A percentile compares a stretch with the other conserved stretches of the same genome.
phyloP scores from a whole-genome alignment of 2,113 vertebrate genomes.

The Ceyx melanurus region DNA sequence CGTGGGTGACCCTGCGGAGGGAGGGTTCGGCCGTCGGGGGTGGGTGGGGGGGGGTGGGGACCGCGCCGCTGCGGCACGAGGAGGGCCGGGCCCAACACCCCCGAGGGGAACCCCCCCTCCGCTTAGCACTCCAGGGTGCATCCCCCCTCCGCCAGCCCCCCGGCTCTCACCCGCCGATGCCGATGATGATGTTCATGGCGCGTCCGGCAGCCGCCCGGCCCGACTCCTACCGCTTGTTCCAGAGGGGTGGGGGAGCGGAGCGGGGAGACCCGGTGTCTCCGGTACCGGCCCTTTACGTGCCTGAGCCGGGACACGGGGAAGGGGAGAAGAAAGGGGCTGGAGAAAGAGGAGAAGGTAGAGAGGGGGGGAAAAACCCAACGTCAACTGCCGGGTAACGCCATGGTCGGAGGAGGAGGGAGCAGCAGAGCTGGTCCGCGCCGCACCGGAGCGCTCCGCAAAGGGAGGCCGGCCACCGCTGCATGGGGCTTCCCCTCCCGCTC shows the following conservation, averaged over 20 bases:
- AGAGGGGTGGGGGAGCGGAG: not conserved
- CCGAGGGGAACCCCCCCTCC: too few species aligned
- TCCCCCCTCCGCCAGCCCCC: too few species aligned
- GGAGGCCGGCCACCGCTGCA: not conserved
- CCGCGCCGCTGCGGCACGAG: not conserved
- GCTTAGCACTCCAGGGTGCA: too few species aligned
- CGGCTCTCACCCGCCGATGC: conserved; percentile 88
- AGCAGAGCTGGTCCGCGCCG: not conserved
- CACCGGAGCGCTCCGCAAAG: conserved; percentile 21
- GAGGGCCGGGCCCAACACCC: not conserved
- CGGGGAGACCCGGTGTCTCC: not conserved
- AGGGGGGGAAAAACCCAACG: conserved; percentile 27
- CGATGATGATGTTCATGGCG: conserved; percentile 87
- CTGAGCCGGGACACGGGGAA: conserved; percentile 16
- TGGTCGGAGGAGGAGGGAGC: not conserved
- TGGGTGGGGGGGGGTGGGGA: not conserved
- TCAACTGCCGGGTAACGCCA: conserved; percentile 60
- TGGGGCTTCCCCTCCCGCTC: not conserved
- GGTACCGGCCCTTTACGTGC: not conserved
- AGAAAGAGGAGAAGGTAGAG: not conserved
- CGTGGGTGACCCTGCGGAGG: conserved; percentile 82
- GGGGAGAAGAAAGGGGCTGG: not conserved
- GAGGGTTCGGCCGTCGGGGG: not conserved
- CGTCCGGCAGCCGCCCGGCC: not conserved
- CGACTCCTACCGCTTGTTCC: not conserved